A percentile compares a stretch with the other conserved stretches of the same genome.
phyloP scores from a whole-genome alignment of 1,140 invertebrate genomes.

The Rhyzopertha dominica region DNA sequence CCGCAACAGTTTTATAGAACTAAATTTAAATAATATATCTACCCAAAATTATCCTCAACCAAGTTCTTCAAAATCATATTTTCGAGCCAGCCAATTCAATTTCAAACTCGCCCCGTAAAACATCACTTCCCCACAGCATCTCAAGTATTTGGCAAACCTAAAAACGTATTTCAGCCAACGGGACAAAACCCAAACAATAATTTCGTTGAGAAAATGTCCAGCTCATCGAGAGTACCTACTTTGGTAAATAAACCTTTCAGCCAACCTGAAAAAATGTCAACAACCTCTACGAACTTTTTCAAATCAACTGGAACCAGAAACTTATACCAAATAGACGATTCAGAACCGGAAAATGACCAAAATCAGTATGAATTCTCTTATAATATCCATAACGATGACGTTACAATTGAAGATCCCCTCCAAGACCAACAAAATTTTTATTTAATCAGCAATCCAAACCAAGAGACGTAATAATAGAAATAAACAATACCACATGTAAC shows the following conservation, averaged over 20 bases:
- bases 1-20: neutral
- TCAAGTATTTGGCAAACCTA: slow-evolving; percentile 22
- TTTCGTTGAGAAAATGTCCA: neutral
- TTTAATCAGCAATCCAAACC: slow-evolving; percentile 3
- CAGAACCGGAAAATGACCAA: slow-evolving; percentile 11
- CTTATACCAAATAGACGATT: neutral
- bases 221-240: slow-evolving; percentile 4
- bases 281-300: slow-evolving; percentile 4
- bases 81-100: slow-evolving; percentile 18
- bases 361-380: neutral
- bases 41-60: neutral
- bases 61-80: slow-evolving; percentile 4
- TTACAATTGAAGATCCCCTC: no score
- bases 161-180: slow-evolving; percentile 16
- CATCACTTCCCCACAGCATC: slow-evolving; percentile 18
- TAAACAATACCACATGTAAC: neutral
- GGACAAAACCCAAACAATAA: neutral
- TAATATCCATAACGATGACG: slow-evolving; percentile 9
- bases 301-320: slow-evolving; percentile 7
- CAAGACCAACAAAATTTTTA: neutral
- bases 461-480: slow-evolving; percentile 7
- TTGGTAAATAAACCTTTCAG: slow-evolving; percentile 9
- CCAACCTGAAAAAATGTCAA: slow-evolving; percentile 1
- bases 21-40: slow-evolving; percentile 3
- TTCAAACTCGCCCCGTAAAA: slow-evolving; percentile 15